These are phyloP conservation scores for Peromyscus nudipes DNA, from an alignment of 2,797 vertebrate genomes.

Conservation along the genomic window DNA sequence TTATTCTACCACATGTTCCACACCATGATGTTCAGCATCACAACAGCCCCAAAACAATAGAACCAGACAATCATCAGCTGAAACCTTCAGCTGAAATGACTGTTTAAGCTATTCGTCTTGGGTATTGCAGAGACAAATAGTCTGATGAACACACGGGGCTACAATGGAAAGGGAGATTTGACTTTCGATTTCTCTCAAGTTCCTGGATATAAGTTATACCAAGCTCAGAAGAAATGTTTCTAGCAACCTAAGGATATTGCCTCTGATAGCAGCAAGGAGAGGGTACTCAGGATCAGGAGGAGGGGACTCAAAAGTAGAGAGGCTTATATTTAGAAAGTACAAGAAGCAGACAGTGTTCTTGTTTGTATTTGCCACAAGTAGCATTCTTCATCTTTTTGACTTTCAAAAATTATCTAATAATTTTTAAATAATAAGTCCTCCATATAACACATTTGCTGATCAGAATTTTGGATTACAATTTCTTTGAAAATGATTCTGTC, in stretches of 20 bases:
- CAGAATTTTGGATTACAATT: background rate
- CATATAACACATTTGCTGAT: background rate
- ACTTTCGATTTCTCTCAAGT: background rate
- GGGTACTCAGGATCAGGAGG: background rate
- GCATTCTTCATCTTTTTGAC: background rate
- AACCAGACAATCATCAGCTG: background rate
- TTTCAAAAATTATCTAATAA: conserved; percentile 7
- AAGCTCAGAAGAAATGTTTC: background rate
- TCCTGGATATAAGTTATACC: background rate
- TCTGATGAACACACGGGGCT: background rate
- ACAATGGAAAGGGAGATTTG: background rate
- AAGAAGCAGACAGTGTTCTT: background rate
- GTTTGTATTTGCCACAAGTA: background rate
- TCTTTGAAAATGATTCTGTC: background rate
- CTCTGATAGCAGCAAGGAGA: background rate
- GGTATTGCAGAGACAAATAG: background rate
- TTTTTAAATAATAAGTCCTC: background rate
- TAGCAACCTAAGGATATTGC: background rate
- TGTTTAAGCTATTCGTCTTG: background rate
- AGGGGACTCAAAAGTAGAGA: background rate
- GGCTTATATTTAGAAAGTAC: background rate
- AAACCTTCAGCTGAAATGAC: background rate
- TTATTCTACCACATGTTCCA: no score
- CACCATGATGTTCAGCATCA: background rate
- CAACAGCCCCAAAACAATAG: background rate